phyloP scores from a whole-genome alignment of 2,888 invertebrate genomes.

The Emmelina monodactyla region DNA sequence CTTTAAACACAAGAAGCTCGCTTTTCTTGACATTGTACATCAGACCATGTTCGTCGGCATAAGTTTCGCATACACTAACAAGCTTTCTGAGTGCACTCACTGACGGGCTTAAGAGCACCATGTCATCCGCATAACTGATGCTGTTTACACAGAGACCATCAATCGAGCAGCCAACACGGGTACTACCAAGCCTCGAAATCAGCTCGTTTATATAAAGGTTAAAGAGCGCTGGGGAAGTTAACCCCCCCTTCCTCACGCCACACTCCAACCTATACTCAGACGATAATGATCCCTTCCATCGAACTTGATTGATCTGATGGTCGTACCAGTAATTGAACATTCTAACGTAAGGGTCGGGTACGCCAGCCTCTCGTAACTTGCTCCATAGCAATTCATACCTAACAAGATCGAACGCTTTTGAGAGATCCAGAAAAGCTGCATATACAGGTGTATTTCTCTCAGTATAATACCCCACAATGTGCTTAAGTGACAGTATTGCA shows the following conservation, averaged over 20 bases:
- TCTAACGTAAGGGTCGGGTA: not conserved
- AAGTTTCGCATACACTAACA: not conserved
- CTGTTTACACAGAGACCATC: conserved; percentile 5
- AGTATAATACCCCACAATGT: conserved; percentile 7
- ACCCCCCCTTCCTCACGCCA: conserved; percentile 11
- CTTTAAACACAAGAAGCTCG: not conserved
- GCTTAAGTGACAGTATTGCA: conserved; percentile 7
- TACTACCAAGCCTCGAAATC: conserved; percentile 5
- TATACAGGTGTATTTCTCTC: conserved; percentile 4
- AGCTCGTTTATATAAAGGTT: conserved; percentile 6
- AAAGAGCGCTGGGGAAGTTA: conserved; percentile 9
- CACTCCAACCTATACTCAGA: not conserved
- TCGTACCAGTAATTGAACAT: conserved; percentile 3
- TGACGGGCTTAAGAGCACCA: conserved; percentile 5
- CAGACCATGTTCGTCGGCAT: not conserved
- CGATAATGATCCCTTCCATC: not conserved
- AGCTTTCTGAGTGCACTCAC: not conserved
- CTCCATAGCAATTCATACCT: conserved; percentile 6
- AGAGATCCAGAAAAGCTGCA: conserved; percentile 6
- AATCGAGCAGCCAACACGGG: conserved; percentile 4
- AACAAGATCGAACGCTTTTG: conserved; percentile 8
- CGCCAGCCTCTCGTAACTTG: not conserved
- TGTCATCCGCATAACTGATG: conserved; percentile 5
- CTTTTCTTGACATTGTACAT: not conserved
- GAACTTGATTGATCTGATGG: conserved; percentile 3